A percentile compares a stretch with the other conserved stretches of the same genome.
Evolutionary conservation across 2,888 invertebrate species (phyloP).

Genomic region (Hirtodrosophila alboralis): DNA sequence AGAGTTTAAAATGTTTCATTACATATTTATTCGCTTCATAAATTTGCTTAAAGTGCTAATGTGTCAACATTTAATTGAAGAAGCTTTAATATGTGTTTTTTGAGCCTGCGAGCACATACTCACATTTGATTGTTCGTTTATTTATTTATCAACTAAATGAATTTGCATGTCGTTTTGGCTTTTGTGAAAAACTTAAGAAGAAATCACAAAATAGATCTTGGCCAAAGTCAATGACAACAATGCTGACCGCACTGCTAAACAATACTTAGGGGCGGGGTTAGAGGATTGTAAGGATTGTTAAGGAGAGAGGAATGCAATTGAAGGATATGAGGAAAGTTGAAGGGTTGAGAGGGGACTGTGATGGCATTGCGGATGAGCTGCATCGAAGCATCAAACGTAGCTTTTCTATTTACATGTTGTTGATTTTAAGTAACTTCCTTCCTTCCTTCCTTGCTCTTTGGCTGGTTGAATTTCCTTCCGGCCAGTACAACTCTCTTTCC

Average conservation of each 20-base stretch:
- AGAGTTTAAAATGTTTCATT: too few relatives aligned
- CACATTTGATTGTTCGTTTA: too few relatives aligned
- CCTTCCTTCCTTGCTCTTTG: conserved; percentile 54
- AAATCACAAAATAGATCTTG: conserved; percentile 18
- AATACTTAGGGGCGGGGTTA: conserved; percentile 6
- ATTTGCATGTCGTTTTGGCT: conserved; percentile 5
- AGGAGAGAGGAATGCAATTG: too few relatives aligned
- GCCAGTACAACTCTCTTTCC: conserved; percentile 2
- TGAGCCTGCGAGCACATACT: not conserved
- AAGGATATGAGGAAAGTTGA: not conserved
- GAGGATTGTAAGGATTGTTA: not conserved
- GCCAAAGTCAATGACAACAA: conserved; percentile 44
- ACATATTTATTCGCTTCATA: too few relatives aligned
- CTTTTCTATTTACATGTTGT: conserved; percentile 64
- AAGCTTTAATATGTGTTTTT: too few relatives aligned
- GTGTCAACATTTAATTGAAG: too few relatives aligned
- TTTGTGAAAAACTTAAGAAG: conserved; percentile 10
- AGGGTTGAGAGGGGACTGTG: conserved; percentile 6
- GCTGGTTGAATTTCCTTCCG: conserved; percentile 32
- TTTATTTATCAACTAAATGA: conserved; percentile 28
- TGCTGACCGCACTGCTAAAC: conserved; percentile 31
- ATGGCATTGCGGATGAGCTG: conserved; percentile 27
- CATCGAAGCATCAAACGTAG: conserved; percentile 50
- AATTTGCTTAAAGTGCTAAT: too few relatives aligned
- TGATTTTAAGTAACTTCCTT: conserved; percentile 69